A percentile compares a stretch with the other conserved stretches of the same genome.
These are phyloP conservation scores for Helicoverpa armigera DNA, from an alignment of 1,140 invertebrate genomes.

Conservation along the genomic window DNA sequence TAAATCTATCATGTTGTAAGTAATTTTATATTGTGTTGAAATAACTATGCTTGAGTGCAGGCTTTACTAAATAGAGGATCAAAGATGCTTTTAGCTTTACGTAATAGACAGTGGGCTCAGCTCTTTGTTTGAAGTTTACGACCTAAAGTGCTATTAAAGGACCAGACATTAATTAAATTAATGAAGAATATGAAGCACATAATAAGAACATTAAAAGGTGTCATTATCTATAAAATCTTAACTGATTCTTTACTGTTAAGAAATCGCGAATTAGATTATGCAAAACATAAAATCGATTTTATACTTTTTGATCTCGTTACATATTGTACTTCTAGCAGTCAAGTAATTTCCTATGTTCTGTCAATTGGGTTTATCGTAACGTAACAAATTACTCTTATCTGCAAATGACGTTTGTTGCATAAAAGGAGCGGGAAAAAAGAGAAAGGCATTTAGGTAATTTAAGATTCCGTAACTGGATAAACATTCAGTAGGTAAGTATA, in stretches of 20 bases:
- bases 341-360: constrained; percentile 38
- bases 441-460: constrained; percentile 38
- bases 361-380: constrained; percentile 34
- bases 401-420: constrained; percentile 32
- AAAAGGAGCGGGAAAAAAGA: constrained; percentile 41
- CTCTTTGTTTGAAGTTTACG: neutral
- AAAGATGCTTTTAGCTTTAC: neutral
- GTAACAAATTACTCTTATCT: constrained; percentile 39
- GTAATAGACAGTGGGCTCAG: neutral
- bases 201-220: no score
- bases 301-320: constrained; percentile 1
- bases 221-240: no score
- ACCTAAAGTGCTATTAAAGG: neutral
- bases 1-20: constrained; percentile 15
- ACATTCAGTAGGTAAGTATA: constrained; percentile 3
- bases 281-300: constrained; percentile 14
- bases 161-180: no score
- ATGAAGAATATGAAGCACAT: no score
- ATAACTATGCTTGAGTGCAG: neutral
- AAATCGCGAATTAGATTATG: neutral
- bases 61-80: constrained; percentile 13
- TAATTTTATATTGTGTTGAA: constrained; percentile 13
- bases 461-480: constrained; percentile 30
- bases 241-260: neutral
- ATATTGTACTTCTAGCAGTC: neutral